These are phyloP conservation scores for Dicyrtomina minuta DNA, from an alignment of 2,888 invertebrate species.

Conservation along the genomic window DNA sequence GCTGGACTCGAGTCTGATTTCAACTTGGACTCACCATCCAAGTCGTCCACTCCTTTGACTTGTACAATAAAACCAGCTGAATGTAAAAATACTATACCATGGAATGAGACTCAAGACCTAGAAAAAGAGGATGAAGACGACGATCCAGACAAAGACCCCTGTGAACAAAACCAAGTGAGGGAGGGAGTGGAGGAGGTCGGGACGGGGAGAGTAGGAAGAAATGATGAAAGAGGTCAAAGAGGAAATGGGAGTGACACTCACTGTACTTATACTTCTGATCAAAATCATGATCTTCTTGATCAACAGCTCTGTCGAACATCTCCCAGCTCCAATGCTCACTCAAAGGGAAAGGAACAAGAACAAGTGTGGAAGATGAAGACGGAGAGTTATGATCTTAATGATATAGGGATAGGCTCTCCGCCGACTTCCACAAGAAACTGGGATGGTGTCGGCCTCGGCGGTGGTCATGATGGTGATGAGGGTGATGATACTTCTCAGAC, in stretches of 20 bases:
- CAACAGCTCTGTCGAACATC: neutral
- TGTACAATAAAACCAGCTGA: no score
- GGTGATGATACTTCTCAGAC: no score
- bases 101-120: neutral
- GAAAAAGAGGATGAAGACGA: neutral
- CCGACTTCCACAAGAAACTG: neutral
- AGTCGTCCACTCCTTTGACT: neutral
- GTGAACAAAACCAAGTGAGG: neutral
- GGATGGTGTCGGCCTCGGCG: no score
- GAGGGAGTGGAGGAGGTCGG: neutral
- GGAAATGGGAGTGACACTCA: neutral
- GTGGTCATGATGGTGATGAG: no score
- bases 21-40: constrained; percentile 17
- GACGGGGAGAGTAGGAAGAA: neutral
- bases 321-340: no score
- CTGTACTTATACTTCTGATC: constrained; percentile 5
- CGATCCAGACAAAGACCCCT: neutral
- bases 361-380: neutral
- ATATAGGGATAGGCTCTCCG: neutral
- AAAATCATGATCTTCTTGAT: constrained; percentile 27
- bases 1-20: constrained; percentile 20
- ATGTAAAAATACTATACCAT: no score
- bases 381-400: no score
- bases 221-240: neutral
- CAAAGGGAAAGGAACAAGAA: no score